Evolutionary conservation across 2,113 vertebrate genomes (phyloP), one percentile per base, ranked within the genome.

Genomic region (Gavialis gangeticus): DNA sequence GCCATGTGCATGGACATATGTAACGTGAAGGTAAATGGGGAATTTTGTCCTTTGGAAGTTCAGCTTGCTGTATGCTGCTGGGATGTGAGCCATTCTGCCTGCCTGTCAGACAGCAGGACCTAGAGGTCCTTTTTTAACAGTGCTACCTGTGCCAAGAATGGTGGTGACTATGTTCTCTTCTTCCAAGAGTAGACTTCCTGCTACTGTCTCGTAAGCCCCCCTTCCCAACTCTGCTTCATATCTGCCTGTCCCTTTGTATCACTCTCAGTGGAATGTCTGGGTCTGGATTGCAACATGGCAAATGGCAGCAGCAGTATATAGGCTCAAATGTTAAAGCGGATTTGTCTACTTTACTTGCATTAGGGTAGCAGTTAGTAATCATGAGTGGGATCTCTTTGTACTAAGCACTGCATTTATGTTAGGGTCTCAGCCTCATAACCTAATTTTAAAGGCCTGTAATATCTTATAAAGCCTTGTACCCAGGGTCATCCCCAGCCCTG

Each of bases 381-480:
- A 6, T 66, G 24, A 64, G 19, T 4, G 0, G 4, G 55, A 75
- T 18, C 22, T 24, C 64, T 8, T 2, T n/a, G 56, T 82, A 46
- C 63, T 57, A 71, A 63, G 22, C 0, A 2, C 62, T 60, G 78
- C 0, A 0, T 27, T 37, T 37, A 22, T 28, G 59, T 0, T 1
- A 28, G 12, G n/a, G 19, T 9, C 37, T 25, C 1, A 0, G 55
- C 84, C 37, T 37, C 17, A 34, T 27, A 5, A 17, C 21, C 25
- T 30, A 6, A 5, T 24, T 25, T 19, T 2, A 7, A 30, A 6
- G 54, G 2, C 3, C 3, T 2, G 3, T 58, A 21, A 55, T 28
- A 10, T 30, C 46, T 2, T 0, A 0, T 19, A 18, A 37, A 25
- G 54, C 46, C 30, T 21, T 46, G 25, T 28, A 64, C 6, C 63